phyloP scores from a whole-genome alignment of 2,113 vertebrate genomes.

The Coturnix japonica region DNA sequence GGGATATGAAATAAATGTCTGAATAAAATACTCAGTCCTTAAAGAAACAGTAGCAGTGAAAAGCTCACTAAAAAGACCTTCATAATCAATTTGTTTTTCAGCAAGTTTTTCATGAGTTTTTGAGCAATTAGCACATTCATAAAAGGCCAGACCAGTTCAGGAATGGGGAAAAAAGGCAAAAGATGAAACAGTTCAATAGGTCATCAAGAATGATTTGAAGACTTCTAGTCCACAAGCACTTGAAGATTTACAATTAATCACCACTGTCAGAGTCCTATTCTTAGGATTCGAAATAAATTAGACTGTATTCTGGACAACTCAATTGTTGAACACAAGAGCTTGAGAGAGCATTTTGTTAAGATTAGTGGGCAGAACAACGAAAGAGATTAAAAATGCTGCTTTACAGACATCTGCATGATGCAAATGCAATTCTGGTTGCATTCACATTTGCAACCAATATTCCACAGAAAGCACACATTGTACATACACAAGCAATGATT shows the following conservation, averaged over 20 bases:
- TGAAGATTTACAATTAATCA: background rate
- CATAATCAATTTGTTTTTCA: background rate
- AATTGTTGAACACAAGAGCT: background rate
- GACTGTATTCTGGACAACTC: background rate
- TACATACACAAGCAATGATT: background rate
- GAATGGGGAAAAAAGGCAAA: background rate
- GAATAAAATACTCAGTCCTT: background rate
- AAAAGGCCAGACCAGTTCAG: background rate
- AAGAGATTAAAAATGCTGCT: background rate
- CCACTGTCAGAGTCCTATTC: background rate
- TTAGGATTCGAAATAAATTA: background rate
- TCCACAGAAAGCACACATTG: background rate
- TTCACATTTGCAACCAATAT: background rate
- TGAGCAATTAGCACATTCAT: background rate
- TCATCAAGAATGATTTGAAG: background rate
- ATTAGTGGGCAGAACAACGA: background rate
- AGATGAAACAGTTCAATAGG: background rate
- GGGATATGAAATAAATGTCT: background rate
- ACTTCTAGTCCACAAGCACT: background rate
- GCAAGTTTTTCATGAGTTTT: background rate
- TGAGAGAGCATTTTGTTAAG: background rate
- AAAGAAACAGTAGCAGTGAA: background rate
- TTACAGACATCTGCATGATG: background rate
- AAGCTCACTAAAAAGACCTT: background rate
- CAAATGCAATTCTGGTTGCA: background rate